Evolutionary conservation across 2,888 invertebrate genomes (phyloP).

Genomic region (Caradrina kadenii): DNA sequence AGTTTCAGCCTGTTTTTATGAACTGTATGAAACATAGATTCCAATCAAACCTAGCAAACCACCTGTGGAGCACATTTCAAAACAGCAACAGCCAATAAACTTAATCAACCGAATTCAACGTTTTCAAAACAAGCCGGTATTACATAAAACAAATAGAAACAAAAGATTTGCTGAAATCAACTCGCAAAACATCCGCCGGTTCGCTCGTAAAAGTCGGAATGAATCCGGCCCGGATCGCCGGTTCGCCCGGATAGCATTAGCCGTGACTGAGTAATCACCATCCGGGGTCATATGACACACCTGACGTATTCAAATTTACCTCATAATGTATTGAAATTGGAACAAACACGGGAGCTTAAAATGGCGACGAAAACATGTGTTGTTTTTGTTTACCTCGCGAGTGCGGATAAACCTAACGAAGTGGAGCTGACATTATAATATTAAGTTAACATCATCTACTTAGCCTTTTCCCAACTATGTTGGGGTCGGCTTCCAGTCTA

Average conservation of each 20-base stretch:
- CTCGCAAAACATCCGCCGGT: constrained; percentile 52
- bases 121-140: constrained; percentile 39
- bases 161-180: constrained; percentile 55
- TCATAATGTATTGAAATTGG: constrained; percentile 67
- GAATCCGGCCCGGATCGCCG: constrained; percentile 63
- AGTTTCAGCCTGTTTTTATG: neutral
- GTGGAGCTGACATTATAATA: neutral
- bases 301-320: constrained; percentile 70
- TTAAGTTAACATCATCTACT: too few species aligned
- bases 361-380: constrained; percentile 37
- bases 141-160: constrained; percentile 57
- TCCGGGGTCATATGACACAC: constrained; percentile 67
- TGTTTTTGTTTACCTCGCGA: constrained; percentile 31
- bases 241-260: constrained; percentile 65
- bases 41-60: constrained; percentile 9
- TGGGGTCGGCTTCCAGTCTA: too few species aligned
- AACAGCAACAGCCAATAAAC: constrained; percentile 21
- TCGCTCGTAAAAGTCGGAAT: constrained; percentile 65
- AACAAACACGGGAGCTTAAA: constrained; percentile 55
- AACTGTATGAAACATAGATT: neutral
- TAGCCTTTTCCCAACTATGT: too few species aligned
- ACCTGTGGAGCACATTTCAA: constrained; percentile 33
- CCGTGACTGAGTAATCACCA: constrained; percentile 64
- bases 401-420: constrained; percentile 1
- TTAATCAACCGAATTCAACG: constrained; percentile 21